Evolutionary conservation across 2,113 vertebrate species (phyloP).

Genomic region (Thalassarche chlororhynchos): DNA sequence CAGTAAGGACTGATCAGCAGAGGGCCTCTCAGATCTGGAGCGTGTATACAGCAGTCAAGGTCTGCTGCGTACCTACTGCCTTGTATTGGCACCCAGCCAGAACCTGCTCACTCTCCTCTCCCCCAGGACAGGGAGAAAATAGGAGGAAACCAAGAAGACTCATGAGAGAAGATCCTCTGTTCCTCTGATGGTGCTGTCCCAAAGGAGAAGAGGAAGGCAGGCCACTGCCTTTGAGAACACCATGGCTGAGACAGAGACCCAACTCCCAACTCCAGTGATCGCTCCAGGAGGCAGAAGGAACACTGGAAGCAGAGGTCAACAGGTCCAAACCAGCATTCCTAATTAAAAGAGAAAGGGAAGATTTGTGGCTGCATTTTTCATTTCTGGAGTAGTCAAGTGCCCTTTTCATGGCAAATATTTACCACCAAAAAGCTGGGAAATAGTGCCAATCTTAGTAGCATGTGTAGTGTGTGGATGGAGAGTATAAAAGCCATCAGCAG

Average conservation of each 20-base stretch:
- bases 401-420: not conserved
- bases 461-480: not conserved
- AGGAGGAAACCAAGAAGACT: not conserved
- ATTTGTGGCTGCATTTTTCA: not conserved
- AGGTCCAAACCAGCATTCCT: not conserved
- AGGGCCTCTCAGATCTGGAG: not conserved
- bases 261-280: not conserved
- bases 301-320: not conserved
- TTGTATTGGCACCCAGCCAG: accelerated
- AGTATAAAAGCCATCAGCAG: not conserved
- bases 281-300: not conserved
- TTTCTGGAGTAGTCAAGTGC: not conserved
- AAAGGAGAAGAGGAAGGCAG: not conserved
- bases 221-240: not conserved
- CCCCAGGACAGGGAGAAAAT: not conserved
- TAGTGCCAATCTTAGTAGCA: not conserved
- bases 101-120: not conserved
- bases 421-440: not conserved
- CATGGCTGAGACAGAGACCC: not conserved
- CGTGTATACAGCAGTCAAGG: not conserved
- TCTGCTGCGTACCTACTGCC: not conserved
- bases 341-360: not conserved
- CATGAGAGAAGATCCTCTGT: not conserved
- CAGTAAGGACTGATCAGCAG: not conserved
- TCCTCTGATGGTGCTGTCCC: not conserved